These are phyloP conservation scores for Calliopum simillimum DNA, from an alignment of 2,888 invertebrate genomes.

Conservation along the genomic window DNA sequence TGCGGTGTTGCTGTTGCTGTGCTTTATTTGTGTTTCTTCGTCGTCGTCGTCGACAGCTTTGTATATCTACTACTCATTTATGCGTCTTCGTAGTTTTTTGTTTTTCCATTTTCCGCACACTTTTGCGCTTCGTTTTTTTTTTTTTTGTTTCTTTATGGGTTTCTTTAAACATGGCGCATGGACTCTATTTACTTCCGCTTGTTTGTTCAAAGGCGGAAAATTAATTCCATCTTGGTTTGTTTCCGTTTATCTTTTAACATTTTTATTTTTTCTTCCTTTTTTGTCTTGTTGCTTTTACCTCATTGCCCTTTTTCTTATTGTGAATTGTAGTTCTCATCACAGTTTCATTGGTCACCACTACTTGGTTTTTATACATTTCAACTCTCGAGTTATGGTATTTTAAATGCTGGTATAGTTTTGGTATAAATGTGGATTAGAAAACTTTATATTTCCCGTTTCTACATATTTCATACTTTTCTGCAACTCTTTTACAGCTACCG, in stretches of 20 bases:
- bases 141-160: too few species aligned
- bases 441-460: too few species aligned
- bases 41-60: too few species aligned
- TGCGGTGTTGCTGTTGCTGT: too few species aligned
- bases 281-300: neutral
- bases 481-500: too few species aligned
- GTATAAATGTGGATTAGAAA: too few species aligned
- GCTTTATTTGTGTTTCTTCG: too few species aligned
- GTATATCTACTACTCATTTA: too few species aligned
- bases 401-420: too few species aligned
- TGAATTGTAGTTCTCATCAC: neutral
- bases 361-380: neutral
- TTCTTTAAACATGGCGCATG: conserved; percentile 19
- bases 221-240: conserved; percentile 67
- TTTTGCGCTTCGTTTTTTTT: neutral
- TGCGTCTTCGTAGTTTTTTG: neutral
- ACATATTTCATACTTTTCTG: too few species aligned
- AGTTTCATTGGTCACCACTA: neutral
- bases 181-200: conserved; percentile 64
- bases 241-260: conserved; percentile 63
- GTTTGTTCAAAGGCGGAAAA: conserved; percentile 67
- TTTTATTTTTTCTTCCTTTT: conserved; percentile 50
- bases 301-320: neutral
- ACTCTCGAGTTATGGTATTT: too few species aligned
- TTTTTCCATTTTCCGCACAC: neutral